Evolutionary conservation across 2,113 vertebrate genomes (phyloP).

Genomic region (human): GRCh38 chr6:166475501-166476000

Average conservation of each 20-base stretch:
- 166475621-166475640: not conserved
- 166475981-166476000: too few relatives aligned
- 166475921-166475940: not conserved
- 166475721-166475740: not conserved
- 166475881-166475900: not conserved
- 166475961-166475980: not conserved
- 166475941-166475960: accelerated
- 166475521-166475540: not conserved
- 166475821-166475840: not conserved
- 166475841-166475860: not conserved
- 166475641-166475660: not conserved
- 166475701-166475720: not conserved
- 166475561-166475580: not conserved
- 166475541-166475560: accelerated
- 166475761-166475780: not conserved
- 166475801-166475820: too few relatives aligned
- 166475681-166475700: not conserved
- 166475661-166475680: not conserved
- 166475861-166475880: not conserved
- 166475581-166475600: too few relatives aligned
- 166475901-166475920: accelerated
- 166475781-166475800: not conserved
- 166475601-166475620: not conserved
- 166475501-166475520: not conserved
- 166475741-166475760: not conserved